Percentiles rank a stretch among this genome's conserved stretches.
phyloP scores from a whole-genome alignment of 2,113 vertebrate species.

The Pan troglodytes region NHGRI_mPanTro3-v2.1_pri NC_072404.2:144493001-144493500 shows the following conservation, averaged over 20 bases:
- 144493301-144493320: not conserved
- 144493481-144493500: not conserved
- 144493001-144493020: not conserved
- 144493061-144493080: not conserved
- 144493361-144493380: constrained; percentile 31
- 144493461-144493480: not conserved
- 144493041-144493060: constrained; percentile 3
- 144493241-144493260: constrained; percentile 4
- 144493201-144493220: constrained; percentile 14
- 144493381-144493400: not conserved
- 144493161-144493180: not conserved
- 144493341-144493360: not conserved
- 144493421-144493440: constrained; percentile 12
- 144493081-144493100: not conserved
- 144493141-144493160: not conserved
- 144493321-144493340: constrained; percentile 27
- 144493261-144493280: not conserved
- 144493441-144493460: not conserved
- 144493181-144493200: not conserved
- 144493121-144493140: not conserved
- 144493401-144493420: not conserved
- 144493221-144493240: not conserved
- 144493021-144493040: not conserved
- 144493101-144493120: not conserved
- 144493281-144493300: constrained; percentile 1